Evolutionary conservation across 2,888 invertebrate genomes (phyloP).

Genomic region (Drosophila niveifrons): DNA sequence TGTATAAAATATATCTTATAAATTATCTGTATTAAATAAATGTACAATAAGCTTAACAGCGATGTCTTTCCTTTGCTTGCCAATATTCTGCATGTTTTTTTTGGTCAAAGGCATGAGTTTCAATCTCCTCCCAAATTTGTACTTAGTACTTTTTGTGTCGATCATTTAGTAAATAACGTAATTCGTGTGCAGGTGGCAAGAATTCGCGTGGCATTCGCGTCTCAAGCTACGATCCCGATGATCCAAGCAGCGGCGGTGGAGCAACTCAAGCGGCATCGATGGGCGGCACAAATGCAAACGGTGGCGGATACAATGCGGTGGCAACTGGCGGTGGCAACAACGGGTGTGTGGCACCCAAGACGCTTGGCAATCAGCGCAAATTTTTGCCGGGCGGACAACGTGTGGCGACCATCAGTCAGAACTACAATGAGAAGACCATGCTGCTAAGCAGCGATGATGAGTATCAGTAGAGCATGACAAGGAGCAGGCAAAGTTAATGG

Average conservation of each 20-base stretch:
- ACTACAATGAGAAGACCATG: constrained; percentile 98
- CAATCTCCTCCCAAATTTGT: constrained; percentile 6
- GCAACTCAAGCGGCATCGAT: constrained; percentile 40
- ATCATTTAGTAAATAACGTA: constrained; percentile 47
- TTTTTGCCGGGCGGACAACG: constrained; percentile 89
- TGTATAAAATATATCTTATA: constrained; percentile 68
- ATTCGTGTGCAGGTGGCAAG: constrained; percentile 86
- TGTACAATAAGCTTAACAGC: constrained; percentile 73
- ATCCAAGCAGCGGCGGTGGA: constrained; percentile 85
- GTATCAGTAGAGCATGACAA: constrained; percentile 88
- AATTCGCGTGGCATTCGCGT: constrained; percentile 89
- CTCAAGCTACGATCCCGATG: constrained; percentile 90
- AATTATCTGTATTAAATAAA: constrained; percentile 67
- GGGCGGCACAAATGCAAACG: constrained; percentile 63
- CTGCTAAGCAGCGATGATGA: constrained; percentile 98
- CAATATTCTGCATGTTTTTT: constrained; percentile 60
- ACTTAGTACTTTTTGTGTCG: constrained; percentile 11
- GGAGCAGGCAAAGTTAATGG: background rate
- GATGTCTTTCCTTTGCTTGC: constrained; percentile 47
- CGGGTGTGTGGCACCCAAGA: constrained; percentile 86
- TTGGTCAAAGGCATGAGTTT: constrained; percentile 45
- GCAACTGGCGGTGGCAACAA: constrained; percentile 63
- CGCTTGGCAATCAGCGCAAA: constrained; percentile 86
- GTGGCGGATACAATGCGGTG: constrained; percentile 82
- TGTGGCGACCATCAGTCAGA: constrained; percentile 92